Base-by-base conservation (phyloP, 1,140 invertebrate species). In the Ericerus pela region DNA sequence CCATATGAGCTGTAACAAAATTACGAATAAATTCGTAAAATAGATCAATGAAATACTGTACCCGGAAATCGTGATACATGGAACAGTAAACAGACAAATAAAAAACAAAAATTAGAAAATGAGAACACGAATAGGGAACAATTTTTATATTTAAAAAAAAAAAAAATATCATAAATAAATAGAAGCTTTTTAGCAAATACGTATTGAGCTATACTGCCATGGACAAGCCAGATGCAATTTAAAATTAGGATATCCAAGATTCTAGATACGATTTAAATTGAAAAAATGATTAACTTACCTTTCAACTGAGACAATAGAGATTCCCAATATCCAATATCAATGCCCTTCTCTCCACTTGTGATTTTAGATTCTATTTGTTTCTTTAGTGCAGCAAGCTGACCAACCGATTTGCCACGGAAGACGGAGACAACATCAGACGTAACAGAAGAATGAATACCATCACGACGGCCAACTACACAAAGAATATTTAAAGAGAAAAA, bases 241-340 rank as follows among this genome's bases (percentile, higher is more conserved):
- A 8, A 10, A 33, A 33, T 33, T 10, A 10, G n/a, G n/a, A n/a
- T n/a, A n/a, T n/a, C n/a, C n/a, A n/a, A n/a, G n/a, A n/a, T n/a
- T n/a, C n/a, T n/a, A n/a, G n/a, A n/a, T n/a, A n/a, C n/a, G n/a
- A n/a, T n/a, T n/a, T n/a, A n/a, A n/a, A n/a, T n/a, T n/a, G n/a
- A n/a, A n/a, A n/a, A n/a, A n/a, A n/a, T n/a, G n/a, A n/a, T n/a
- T n/a, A n/a, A n/a, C 24, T 56, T 68, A 81, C 79, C 79, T 78
- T 91, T 94, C 2, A 98, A 72, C 69, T 96, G 85, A 33, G 87
- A 88, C 8, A 96, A 73, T 41, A 98, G 70, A 43, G 86, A 89
- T 72, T 98, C 94, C 93, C 94, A 99, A 70, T 96, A 98, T 51
- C 87, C 88, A 59, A 97, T 85, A 73, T 99, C 95, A 37, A 96